A percentile compares a stretch with the other conserved stretches of the same genome.
Conservation (phyloP, 2,888 invertebrate genomes). For the Pycnomerus fuliginosus region DNA sequence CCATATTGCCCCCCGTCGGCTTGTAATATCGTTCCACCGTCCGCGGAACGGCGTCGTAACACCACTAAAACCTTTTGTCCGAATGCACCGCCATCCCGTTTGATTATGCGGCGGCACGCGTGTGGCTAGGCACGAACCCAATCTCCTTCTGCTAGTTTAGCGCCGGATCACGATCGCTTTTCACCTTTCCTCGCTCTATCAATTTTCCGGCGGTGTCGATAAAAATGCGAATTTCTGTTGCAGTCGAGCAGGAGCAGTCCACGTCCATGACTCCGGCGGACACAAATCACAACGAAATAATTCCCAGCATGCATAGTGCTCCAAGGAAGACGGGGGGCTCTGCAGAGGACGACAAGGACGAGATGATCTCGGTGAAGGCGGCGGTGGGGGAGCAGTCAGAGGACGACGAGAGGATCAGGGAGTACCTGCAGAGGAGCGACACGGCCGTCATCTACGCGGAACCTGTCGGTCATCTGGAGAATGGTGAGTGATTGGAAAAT, state of each 20-base stretch:
- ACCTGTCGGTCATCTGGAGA: slow-evolving; percentile 43
- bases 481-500: slow-evolving; percentile 30
- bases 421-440: slow-evolving; percentile 55
- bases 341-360: slow-evolving; percentile 36
- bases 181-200: slow-evolving; percentile 49
- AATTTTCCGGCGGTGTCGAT: slow-evolving; percentile 46
- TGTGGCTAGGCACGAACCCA: slow-evolving; percentile 44
- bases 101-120: slow-evolving; percentile 49
- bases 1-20: too few relatives aligned
- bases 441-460: slow-evolving; percentile 58
- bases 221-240: slow-evolving; percentile 29
- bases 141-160: slow-evolving; percentile 45
- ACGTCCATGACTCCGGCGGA: slow-evolving; percentile 47
- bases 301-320: slow-evolving; percentile 36
- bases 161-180: slow-evolving; percentile 45
- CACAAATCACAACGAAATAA: slow-evolving; percentile 47
- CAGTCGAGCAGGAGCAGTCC: slow-evolving; percentile 49
- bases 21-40: too few relatives aligned
- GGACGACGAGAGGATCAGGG: slow-evolving; percentile 52
- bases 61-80: slow-evolving; percentile 22
- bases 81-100: slow-evolving; percentile 37
- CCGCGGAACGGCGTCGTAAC: too few relatives aligned
- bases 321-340: slow-evolving; percentile 39
- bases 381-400: slow-evolving; percentile 39
- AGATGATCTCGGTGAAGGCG: slow-evolving; percentile 35